Evolutionary conservation across 2,113 vertebrate genomes (phyloP).

Genomic region (Dromaius novaehollandiae): DNA sequence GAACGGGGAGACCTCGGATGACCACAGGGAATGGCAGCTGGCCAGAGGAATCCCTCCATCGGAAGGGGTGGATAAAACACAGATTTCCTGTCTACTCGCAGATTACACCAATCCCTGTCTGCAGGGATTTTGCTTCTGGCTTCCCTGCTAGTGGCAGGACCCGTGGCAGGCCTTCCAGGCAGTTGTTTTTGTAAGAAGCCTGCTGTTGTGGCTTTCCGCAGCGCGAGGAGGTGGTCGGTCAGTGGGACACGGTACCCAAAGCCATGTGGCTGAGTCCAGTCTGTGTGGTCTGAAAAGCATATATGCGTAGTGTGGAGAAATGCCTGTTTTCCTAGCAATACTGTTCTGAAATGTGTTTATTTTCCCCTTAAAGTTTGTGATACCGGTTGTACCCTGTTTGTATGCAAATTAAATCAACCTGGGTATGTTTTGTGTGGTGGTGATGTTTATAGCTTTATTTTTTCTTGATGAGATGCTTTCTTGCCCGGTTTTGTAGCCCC

Average conservation of each 20-base stretch:
- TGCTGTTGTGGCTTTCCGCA: rapidly evolving
- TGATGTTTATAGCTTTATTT: neutral
- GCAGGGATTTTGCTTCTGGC: neutral
- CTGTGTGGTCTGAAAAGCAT: neutral
- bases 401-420: neutral
- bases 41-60: rapidly evolving
- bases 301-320: neutral
- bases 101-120: neutral
- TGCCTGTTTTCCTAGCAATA: neutral
- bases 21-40: neutral
- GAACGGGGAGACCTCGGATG: neutral
- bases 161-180: rapidly evolving
- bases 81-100: neutral
- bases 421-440: neutral
- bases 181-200: neutral
- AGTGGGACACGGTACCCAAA: neutral
- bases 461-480: neutral
- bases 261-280: rapidly evolving
- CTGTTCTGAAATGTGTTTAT: neutral
- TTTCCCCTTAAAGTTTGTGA: neutral
- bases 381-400: neutral
- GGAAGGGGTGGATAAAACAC: neutral
- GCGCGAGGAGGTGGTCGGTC: neutral
- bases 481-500: neutral
- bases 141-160: neutral